Evolutionary conservation across 2,888 invertebrate species (phyloP).

Genomic region (Parnassius mnemosyne): DNA sequence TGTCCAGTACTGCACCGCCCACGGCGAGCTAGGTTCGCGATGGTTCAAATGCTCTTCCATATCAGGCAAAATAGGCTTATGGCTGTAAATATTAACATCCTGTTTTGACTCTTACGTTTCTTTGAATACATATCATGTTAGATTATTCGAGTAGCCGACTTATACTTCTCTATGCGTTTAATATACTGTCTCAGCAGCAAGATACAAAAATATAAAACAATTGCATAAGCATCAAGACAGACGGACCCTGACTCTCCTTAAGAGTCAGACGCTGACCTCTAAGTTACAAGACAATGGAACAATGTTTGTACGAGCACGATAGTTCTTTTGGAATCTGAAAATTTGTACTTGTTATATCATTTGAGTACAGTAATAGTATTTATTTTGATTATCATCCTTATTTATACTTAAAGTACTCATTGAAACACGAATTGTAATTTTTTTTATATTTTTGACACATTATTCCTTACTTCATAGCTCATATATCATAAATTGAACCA

Average conservation of each 20-base stretch:
- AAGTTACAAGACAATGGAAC: slow-evolving; percentile 47
- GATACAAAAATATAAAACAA: slow-evolving; percentile 73
- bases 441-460: no score
- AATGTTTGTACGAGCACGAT: slow-evolving; percentile 38
- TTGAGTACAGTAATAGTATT: slow-evolving; percentile 8
- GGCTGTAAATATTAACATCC: slow-evolving; percentile 5
- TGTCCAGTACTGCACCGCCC: slow-evolving; percentile 72
- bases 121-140: slow-evolving; percentile 1
- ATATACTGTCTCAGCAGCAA: slow-evolving; percentile 27
- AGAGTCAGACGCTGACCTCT: slow-evolving; percentile 49
- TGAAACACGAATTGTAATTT: no score
- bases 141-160: not conserved
- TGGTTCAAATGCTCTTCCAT: slow-evolving; percentile 44
- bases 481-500: no score
- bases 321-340: slow-evolving; percentile 32
- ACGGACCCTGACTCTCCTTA: slow-evolving; percentile 54
- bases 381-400: no score
- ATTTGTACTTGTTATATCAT: slow-evolving; percentile 25
- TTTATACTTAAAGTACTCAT: no score
- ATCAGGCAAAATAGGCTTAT: slow-evolving; percentile 30
- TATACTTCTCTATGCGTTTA: slow-evolving; percentile 16
- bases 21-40: slow-evolving; percentile 56
- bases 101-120: slow-evolving; percentile 23
- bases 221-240: slow-evolving; percentile 61
- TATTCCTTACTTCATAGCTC: no score